Evolutionary conservation across 2,113 vertebrate genomes (phyloP), one percentile per base, ranked within the genome.

Genomic region (Choloepus hoffmanni): DNA sequence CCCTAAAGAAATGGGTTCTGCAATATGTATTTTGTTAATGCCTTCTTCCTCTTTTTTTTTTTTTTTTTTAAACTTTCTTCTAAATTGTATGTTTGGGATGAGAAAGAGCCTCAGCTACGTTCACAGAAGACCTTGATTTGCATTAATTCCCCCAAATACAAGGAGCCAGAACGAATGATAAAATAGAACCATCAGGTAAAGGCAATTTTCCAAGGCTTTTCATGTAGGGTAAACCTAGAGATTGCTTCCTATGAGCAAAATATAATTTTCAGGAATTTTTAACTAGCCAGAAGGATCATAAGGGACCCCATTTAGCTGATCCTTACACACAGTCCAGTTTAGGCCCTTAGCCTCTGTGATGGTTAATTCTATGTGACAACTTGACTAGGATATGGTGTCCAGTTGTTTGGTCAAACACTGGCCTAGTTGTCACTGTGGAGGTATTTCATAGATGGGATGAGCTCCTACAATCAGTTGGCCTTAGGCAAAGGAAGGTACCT

Each of bases 141-240:
- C 36, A 8, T 65, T 92, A 10, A 76, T 63, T 83, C 30, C 33
- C 33, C 4, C 9, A 85, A 48, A 36, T 13, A 50, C 30, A 16
- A 40, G 26, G 5, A 92, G 84, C 86, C n/a, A 89, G 43, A 84
- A 90, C 26, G n/a, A 74, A 21, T 86, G 40, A 87, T 76, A 76
- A 95, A 73, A 81, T 62, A 5, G 28, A 95, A 33, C 50, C 19
- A 58, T 50, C 12, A 58, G 23, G 12, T 40, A 16, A 82, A 95
- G 74, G 65, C 36, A 72, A 63, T 89, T 93, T 94, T 92, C 89
- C 83, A 94, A 90, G 72, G 58, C 53, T 24, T 92, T 26, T 90
- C 24, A 50, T 84, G 55, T 48, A 88, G 40, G 3, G 11, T 90
- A 67, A 79, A 62, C 10, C n/a, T 68, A 65, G 70, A 90, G 43